Conservation (phyloP, 2,113 vertebrate species). For the Phalacrocorax aristotelis region DNA sequence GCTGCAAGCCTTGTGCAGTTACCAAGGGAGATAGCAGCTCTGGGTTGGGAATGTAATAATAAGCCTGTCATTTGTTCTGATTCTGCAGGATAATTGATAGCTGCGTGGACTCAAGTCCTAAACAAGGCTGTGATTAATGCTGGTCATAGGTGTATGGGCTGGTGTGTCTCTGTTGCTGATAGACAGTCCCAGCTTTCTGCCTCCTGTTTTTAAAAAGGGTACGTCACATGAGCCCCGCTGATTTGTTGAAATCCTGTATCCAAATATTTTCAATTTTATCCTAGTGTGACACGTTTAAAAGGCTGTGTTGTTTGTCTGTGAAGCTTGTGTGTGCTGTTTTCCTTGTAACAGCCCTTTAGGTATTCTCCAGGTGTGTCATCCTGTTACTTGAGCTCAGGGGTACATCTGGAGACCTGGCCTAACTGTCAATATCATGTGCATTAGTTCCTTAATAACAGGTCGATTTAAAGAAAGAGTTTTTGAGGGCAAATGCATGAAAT, state of each 20-base stretch:
- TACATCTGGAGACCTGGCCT: too few relatives aligned
- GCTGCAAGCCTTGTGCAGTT: neutral
- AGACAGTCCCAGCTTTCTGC: neutral
- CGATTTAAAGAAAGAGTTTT: neutral
- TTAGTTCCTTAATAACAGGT: neutral
- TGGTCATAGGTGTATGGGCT: fast-evolving
- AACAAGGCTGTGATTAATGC: neutral
- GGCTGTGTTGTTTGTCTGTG: neutral
- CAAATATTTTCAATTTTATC: neutral
- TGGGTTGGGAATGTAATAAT: neutral
- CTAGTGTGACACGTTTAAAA: neutral
- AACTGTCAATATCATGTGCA: fast-evolving
- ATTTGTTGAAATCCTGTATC: neutral
- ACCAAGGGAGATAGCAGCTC: neutral
- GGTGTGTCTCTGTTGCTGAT: fast-evolving
- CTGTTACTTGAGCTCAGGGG: neutral
- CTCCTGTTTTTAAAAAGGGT: neutral
- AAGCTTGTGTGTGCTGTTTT: fast-evolving
- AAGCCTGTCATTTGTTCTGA: neutral
- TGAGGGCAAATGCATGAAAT: too few relatives aligned
- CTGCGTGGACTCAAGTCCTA: fast-evolving
- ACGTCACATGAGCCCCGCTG: neutral
- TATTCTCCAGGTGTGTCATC: neutral
- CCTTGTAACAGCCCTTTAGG: neutral
- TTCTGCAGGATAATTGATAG: neutral